These are phyloP conservation scores for Squalus acanthias DNA, from an alignment of 2,797 vertebrate genomes.

Conservation along the genomic window DNA sequence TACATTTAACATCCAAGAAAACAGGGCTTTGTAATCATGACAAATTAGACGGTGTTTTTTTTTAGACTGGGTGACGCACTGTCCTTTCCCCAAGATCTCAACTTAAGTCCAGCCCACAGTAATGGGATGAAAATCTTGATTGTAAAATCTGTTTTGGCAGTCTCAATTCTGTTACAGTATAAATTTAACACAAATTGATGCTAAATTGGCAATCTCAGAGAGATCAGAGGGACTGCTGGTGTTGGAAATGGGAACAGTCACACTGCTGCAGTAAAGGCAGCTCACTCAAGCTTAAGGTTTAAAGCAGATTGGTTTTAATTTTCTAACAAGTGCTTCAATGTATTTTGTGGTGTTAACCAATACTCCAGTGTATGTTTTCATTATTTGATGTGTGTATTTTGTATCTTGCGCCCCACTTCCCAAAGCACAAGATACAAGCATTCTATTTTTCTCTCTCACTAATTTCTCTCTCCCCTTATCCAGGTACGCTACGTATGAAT, in stretches of 20 bases:
- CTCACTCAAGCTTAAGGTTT: not conserved
- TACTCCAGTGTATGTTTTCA: not conserved
- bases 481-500: not conserved
- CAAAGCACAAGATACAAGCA: not conserved
- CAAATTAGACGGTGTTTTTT: not conserved
- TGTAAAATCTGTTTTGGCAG: not conserved
- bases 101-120: not conserved
- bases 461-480: not conserved
- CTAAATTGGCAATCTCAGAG: conserved; percentile 3
- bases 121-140: not conserved
- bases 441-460: not conserved
- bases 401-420: too few relatives aligned
- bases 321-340: not conserved
- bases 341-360: not conserved
- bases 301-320: not conserved
- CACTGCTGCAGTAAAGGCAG: not conserved
- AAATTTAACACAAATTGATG: not conserved
- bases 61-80: not conserved
- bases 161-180: not conserved
- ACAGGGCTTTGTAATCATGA: not conserved
- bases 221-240: not conserved
- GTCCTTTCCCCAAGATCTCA: not conserved
- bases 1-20: not conserved
- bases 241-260: not conserved
- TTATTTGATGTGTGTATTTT: not conserved